These are phyloP conservation scores for Tholera decimalis DNA, from an alignment of 2,888 invertebrate species.

Conservation along the genomic window DNA sequence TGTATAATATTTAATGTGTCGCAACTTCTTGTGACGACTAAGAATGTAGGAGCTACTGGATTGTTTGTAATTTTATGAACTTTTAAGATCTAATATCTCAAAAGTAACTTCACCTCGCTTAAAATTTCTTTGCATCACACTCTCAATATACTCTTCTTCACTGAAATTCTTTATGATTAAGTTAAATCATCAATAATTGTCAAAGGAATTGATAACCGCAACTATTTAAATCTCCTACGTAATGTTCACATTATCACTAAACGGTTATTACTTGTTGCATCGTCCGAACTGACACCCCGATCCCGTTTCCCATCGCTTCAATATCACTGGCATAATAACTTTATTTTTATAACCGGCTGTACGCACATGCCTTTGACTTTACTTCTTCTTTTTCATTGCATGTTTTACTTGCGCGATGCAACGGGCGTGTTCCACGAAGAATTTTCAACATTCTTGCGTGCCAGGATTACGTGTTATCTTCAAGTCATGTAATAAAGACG, in stretches of 20 bases:
- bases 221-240: neutral
- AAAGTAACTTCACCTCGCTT: too few species aligned
- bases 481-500: conserved; percentile 63
- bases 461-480: conserved; percentile 67
- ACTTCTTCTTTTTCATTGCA: conserved; percentile 66
- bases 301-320: conserved; percentile 63
- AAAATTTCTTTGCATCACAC: too few species aligned
- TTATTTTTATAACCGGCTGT: conserved; percentile 77
- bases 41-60: too few species aligned
- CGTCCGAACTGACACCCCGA: conserved; percentile 34
- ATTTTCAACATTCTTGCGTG: conserved; percentile 66
- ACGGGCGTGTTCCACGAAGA: conserved; percentile 66
- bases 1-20: too few species aligned
- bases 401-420: conserved; percentile 66
- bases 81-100: too few species aligned
- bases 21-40: too few species aligned
- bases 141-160: neutral
- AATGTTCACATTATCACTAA: conserved; percentile 43
- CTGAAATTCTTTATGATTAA: neutral
- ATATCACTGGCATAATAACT: conserved; percentile 70
- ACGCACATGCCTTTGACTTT: conserved; percentile 64
- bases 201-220: neutral
- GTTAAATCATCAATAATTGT: conserved; percentile 10
- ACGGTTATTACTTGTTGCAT: conserved; percentile 48
- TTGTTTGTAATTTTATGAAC: too few species aligned